phyloP scores from a whole-genome alignment of 2,888 invertebrate species.

The Odontocerum albicorne region DNA sequence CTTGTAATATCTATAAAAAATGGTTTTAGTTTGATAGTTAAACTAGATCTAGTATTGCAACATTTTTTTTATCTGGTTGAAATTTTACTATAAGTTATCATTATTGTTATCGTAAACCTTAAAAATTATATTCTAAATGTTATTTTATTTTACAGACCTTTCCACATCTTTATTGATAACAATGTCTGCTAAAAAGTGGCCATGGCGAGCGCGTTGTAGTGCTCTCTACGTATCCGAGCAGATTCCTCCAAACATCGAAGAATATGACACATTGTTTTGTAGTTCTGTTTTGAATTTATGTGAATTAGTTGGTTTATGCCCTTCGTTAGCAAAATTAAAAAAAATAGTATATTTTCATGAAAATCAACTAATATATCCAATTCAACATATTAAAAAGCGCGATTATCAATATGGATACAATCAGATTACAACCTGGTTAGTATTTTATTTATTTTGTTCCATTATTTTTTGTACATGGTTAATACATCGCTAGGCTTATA shows the following conservation, averaged over 20 bases:
- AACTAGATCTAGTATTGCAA: too few species aligned
- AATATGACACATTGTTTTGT: constrained; percentile 62
- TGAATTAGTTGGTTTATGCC: constrained; percentile 67
- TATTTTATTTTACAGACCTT: too few species aligned
- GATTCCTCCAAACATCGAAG: constrained; percentile 56
- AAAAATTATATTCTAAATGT: too few species aligned
- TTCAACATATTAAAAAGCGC: constrained; percentile 62
- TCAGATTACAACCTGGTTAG: constrained; percentile 69
- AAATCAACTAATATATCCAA: constrained; percentile 74
- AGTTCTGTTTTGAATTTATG: constrained; percentile 71
- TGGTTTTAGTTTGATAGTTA: too few species aligned
- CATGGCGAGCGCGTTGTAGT: constrained; percentile 71
- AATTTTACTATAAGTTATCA: too few species aligned
- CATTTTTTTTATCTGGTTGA: too few species aligned
- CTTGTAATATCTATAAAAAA: too few species aligned
- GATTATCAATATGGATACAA: constrained; percentile 78
- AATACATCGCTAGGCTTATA: too few species aligned
- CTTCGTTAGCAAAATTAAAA: constrained; percentile 58
- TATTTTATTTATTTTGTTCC: constrained; percentile 20
- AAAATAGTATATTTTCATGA: constrained; percentile 79
- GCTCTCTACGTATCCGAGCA: constrained; percentile 63
- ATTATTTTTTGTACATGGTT: too few species aligned
- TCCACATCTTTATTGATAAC: too few species aligned
- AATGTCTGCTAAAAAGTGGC: constrained; percentile 74
- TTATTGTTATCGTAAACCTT: too few species aligned